These are phyloP conservation scores for Neotoxoptera formosana DNA, from an alignment of 1,140 invertebrate genomes.

Conservation along the genomic window DNA sequence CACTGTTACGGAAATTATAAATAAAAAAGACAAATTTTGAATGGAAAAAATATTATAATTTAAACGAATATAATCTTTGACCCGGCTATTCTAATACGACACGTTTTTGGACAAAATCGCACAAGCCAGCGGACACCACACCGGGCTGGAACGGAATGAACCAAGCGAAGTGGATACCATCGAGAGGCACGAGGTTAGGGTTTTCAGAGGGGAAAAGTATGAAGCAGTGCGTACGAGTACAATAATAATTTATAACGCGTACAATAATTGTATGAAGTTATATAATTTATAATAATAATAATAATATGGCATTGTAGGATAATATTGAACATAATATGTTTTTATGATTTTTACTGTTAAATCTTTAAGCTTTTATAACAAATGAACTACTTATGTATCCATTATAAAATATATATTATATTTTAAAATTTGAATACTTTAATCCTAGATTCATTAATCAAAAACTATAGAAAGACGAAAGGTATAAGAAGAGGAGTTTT, in stretches of 20 bases:
- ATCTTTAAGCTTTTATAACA: background rate
- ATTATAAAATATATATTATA: background rate
- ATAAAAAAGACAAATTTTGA: constrained; percentile 25
- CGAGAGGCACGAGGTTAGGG: constrained; percentile 46
- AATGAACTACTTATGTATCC: background rate
- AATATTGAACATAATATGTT: background rate
- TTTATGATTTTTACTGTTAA: background rate
- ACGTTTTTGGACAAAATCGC: constrained; percentile 35
- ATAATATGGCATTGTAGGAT: background rate
- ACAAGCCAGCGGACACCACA: constrained; percentile 37
- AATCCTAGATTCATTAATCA: background rate
- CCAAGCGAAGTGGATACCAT: background rate
- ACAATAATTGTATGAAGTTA: constrained; percentile 14
- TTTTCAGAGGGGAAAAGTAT: constrained; percentile 21
- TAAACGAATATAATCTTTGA: constrained; percentile 37
- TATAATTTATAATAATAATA: background rate
- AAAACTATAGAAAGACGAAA: background rate
- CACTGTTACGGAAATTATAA: constrained; percentile 12
- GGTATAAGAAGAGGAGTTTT: background rate
- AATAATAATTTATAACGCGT: constrained; percentile 7
- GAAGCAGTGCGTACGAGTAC: constrained; percentile 35
- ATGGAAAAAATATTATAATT: background rate
- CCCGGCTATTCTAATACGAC: constrained; percentile 39
- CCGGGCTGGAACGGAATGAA: constrained; percentile 58
- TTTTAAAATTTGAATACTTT: background rate